phyloP scores from a whole-genome alignment of 2,888 invertebrate species.

The Hemaris fuciformis region DNA sequence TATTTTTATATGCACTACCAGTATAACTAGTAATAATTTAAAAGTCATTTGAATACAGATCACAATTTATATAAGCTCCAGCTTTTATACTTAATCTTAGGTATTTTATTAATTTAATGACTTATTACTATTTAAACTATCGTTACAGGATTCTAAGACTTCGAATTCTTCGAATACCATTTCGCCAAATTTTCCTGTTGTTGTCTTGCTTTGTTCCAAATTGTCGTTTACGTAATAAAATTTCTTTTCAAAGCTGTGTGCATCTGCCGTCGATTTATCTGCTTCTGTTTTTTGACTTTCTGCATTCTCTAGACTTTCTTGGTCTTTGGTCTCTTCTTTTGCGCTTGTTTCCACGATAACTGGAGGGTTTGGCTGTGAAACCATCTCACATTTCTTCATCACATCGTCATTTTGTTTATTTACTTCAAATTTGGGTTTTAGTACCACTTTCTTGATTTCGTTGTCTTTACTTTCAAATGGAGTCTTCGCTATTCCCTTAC shows the following conservation, averaged over 20 bases:
- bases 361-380: slow-evolving; percentile 19
- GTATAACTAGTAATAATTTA: slow-evolving; percentile 76
- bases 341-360: slow-evolving; percentile 33
- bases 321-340: slow-evolving; percentile 34
- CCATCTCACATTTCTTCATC: slow-evolving; percentile 31
- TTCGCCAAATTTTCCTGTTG: slow-evolving; percentile 86
- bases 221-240: slow-evolving; percentile 83
- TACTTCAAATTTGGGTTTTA: slow-evolving; percentile 38
- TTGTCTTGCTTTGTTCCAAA: slow-evolving; percentile 77
- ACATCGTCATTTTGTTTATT: slow-evolving; percentile 27
- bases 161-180: slow-evolving; percentile 93
- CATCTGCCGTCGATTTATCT: slow-evolving; percentile 33
- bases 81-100: slow-evolving; percentile 46
- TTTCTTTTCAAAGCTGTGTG: slow-evolving; percentile 78
- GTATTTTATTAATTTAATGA: slow-evolving; percentile 61
- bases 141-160: slow-evolving; percentile 83
- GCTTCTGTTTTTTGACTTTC: slow-evolving; percentile 35
- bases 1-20: slow-evolving; percentile 47
- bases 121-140: slow-evolving; percentile 82
- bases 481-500: slow-evolving; percentile 69
- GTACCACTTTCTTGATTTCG: slow-evolving; percentile 45
- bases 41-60: slow-evolving; percentile 73
- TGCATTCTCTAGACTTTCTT: slow-evolving; percentile 32
- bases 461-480: slow-evolving; percentile 67
- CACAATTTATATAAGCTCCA: slow-evolving; percentile 63